Conservation (phyloP, 2,113 vertebrate genomes). For the Dissostichus mawsoni region DNA sequence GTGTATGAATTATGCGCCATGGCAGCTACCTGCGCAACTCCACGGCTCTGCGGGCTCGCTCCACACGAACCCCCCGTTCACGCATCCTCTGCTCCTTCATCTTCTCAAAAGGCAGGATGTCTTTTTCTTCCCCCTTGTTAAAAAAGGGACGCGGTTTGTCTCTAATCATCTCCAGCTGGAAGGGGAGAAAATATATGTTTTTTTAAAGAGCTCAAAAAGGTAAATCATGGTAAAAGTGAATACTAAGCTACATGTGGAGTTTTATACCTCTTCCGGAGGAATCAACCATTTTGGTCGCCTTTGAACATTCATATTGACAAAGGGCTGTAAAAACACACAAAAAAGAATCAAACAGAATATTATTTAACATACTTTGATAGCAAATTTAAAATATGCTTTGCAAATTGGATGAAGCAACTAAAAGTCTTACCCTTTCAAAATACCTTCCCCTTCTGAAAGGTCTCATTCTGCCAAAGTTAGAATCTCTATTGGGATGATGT, state of each 20-base stretch:
- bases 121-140: slow-evolving; percentile 87
- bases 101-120: slow-evolving; percentile 96
- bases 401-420: neutral
- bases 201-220: neutral
- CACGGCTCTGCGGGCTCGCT: slow-evolving; percentile 90
- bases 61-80: slow-evolving; percentile 91
- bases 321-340: slow-evolving; percentile 61
- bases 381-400: neutral
- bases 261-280: slow-evolving; percentile 82
- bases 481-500: slow-evolving; percentile 89
- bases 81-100: slow-evolving; percentile 95
- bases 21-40: slow-evolving; percentile 90
- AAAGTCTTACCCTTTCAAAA: slow-evolving; percentile 90
- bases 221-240: neutral
- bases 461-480: slow-evolving; percentile 84
- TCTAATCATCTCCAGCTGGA: slow-evolving; percentile 84
- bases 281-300: slow-evolving; percentile 83
- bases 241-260: neutral
- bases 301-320: slow-evolving; percentile 73
- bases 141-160: slow-evolving; percentile 86
- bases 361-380: neutral
- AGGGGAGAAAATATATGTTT: neutral
- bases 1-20: neutral
- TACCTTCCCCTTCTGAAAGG: slow-evolving; percentile 89
- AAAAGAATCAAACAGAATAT: neutral